Conservation (phyloP, 2,888 invertebrate species). For the Cerastis leucographa region DNA sequence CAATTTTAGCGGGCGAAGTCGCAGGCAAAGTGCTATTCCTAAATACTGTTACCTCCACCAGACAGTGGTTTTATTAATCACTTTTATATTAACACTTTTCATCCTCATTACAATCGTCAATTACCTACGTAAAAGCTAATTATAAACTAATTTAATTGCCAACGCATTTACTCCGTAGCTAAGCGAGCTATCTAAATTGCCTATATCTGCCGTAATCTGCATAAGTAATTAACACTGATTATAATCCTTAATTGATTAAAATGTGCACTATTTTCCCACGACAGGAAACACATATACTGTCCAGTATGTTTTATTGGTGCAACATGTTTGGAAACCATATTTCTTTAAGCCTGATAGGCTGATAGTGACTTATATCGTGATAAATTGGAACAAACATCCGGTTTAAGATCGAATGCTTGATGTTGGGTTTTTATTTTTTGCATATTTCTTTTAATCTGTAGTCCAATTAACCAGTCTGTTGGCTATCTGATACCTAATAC, state of each 20-base stretch:
- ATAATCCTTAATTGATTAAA: conserved; percentile 48
- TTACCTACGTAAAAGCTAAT: conserved; percentile 43
- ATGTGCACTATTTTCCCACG: conserved; percentile 49
- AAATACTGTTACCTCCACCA: conserved; percentile 20
- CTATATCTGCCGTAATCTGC: conserved; percentile 43
- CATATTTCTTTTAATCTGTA: background rate
- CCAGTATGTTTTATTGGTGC: conserved; percentile 23
- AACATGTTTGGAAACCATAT: conserved; percentile 1
- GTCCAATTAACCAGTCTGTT: background rate
- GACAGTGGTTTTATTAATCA: conserved; percentile 26
- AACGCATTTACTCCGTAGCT: conserved; percentile 39
- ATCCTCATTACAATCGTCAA: conserved; percentile 42
- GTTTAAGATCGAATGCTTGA: background rate
- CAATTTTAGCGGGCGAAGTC: too few species aligned
- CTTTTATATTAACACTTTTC: conserved; percentile 26
- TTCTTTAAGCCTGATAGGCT: background rate
- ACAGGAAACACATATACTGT: background rate
- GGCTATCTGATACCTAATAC: background rate
- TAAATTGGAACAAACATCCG: background rate
- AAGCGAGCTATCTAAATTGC: conserved; percentile 54
- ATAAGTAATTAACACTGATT: conserved; percentile 49
- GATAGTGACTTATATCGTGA: background rate
- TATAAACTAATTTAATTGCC: conserved; percentile 46
- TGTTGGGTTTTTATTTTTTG: background rate
- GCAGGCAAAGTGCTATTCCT: too few species aligned